Conservation (phyloP, 2,888 invertebrate species). For the Chironomus tentans region DNA sequence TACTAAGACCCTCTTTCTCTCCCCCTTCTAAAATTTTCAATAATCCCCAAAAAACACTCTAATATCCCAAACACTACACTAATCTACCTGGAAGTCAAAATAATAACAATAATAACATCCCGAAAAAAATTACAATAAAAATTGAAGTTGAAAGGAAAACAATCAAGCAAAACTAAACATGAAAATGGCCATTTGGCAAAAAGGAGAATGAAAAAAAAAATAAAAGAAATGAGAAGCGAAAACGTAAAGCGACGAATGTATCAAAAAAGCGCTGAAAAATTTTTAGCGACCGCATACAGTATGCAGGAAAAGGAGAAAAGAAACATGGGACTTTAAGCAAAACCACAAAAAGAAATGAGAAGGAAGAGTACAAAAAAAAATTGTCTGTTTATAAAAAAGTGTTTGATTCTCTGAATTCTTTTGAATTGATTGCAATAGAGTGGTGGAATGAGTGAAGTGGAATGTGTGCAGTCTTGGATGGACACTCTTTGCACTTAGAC, state of each 20-base stretch:
- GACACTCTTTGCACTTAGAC: too few species aligned
- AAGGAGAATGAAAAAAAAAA: not conserved
- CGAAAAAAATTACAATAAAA: conserved; percentile 24
- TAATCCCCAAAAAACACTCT: too few species aligned
- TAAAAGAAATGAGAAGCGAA: not conserved
- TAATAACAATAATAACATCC: conserved; percentile 1
- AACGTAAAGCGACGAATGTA: too few species aligned
- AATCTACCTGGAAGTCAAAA: not conserved
- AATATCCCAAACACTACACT: too few species aligned
- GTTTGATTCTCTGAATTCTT: conserved; percentile 24
- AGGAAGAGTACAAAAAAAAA: not conserved
- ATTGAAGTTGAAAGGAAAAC: conserved; percentile 24
- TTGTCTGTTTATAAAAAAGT: conserved; percentile 5
- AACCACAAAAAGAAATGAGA: not conserved
- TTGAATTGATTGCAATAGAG: not conserved
- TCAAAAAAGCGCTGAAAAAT: too few species aligned
- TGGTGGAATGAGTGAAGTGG: not conserved
- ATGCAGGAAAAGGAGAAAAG: too few species aligned
- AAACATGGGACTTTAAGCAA: not conserved
- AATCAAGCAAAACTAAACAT: conserved; percentile 13
- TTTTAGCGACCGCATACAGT: too few species aligned
- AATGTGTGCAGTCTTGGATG: too few species aligned
- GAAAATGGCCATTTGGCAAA: not conserved
- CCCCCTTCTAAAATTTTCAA: too few species aligned
- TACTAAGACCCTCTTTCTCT: too few species aligned